These are phyloP conservation scores for Telmatherina bonti DNA, from an alignment of 2,797 vertebrate species.

Conservation along the genomic window DNA sequence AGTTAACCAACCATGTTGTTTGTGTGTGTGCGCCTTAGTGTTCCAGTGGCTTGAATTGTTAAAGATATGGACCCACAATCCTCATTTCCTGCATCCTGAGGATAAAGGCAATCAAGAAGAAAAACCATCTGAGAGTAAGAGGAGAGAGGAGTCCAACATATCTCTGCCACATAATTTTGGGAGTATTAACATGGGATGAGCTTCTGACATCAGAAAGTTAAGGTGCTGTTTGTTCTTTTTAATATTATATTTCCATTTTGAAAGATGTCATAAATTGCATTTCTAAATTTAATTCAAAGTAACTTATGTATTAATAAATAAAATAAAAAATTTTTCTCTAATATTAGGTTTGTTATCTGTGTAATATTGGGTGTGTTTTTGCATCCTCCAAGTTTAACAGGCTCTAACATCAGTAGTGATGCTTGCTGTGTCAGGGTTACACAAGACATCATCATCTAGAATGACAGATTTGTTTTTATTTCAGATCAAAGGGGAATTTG, in stretches of 20 bases:
- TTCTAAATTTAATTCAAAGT: neutral
- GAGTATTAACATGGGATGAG: conserved; percentile 71
- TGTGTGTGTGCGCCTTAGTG: neutral
- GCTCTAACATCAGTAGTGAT: neutral
- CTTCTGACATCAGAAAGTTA: conserved; percentile 48
- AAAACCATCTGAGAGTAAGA: conserved; percentile 7
- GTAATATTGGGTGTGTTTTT: neutral
- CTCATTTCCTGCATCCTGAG: conserved; percentile 18
- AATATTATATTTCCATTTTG: conserved; percentile 2
- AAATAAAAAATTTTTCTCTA: neutral
- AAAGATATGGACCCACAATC: conserved; percentile 19
- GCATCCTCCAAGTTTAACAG: conserved; percentile 15
- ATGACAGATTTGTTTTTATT: conserved; percentile 14
- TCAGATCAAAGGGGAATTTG: neutral
- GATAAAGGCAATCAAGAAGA: conserved; percentile 1
- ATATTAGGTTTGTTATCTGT: neutral
- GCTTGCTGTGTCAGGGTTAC: conserved; percentile 1
- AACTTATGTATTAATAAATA: neutral
- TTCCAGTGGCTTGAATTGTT: conserved; percentile 27
- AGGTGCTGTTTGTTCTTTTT: conserved; percentile 47
- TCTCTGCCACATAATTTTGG: conserved; percentile 39
- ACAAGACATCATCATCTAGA: conserved; percentile 4
- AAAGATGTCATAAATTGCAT: neutral
- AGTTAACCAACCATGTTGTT: neutral
- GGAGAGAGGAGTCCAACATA: conserved; percentile 6